Evolutionary conservation across 1,140 invertebrate species (phyloP), one percentile per base, ranked within the genome.

Genomic region (Choristoneura fumiferana): DNA sequence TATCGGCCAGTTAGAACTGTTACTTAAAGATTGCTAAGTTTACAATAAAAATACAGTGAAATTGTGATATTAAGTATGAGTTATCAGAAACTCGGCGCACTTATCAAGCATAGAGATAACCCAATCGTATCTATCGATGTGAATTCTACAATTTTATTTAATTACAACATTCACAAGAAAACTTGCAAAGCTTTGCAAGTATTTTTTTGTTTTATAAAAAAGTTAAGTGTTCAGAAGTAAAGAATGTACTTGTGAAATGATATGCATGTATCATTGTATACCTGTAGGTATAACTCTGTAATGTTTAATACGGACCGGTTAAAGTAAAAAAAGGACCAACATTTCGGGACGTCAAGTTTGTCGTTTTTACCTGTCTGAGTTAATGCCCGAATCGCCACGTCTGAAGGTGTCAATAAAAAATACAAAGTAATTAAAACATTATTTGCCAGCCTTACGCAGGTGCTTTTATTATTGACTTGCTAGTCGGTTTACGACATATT

Each of bases 41-140:
- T 49, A 49, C 18, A 49, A 22, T 49, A 76, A 57, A 67, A 65
- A 67, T 65, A 70, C 55, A 73, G 54, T 65, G 57, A 54, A 60
- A 65, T 54, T 71, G 64, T 69, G 66, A 73, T 78, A 82, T 78
- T 70, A 3, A 29, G 2, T 29, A 3, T 59, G 29, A 71, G 62
- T 78, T 81, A 81, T 79, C 76, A 71, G 65, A 75, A 72, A 56
- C 64, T 53, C 58, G 43, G 62, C 60, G 62, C 54, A 64, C 67
- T 82, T 84, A 82, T 84, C 78, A 76, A 59, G 61, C 38, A 59
- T 59, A 59, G 63, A 53, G 54, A 68, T 71, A 67, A 29, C 22
- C 6, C 6, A 29, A 29, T 29, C 22, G 2, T 29, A 29, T 6
- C 22, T 29, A 29, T 29, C 22, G 22, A 2, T 29, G 22, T 29